Base-by-base conservation (phyloP, 92 coral and sea anemone genomes). In the Galaxea fascicularis region DNA sequence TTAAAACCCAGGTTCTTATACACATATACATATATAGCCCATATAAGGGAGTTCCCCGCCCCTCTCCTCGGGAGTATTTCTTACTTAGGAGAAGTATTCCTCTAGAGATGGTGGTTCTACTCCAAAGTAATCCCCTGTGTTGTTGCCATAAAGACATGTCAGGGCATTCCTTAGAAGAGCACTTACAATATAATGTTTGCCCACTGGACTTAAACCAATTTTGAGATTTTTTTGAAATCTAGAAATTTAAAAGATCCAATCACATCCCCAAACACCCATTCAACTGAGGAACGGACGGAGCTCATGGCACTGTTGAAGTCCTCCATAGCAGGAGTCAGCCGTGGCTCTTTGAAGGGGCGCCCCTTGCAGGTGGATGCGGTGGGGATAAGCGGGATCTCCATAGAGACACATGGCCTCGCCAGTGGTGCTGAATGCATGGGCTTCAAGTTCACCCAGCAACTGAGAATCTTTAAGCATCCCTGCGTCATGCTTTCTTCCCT, bases 401-500 rank as follows among this genome's bases (percentile, higher is more conserved):
- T n/a, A n/a, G n/a, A n/a, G n/a, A n/a, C n/a, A n/a, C 69, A 78
- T 56, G 56, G 83, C 69, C 69, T 78, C 69, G 25, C 72, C 83
- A 29, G 83, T 54, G 35, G 83, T 47, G 56, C 49, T 56, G 31
- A 78, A 78, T 56, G 83, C 83, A 78, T 78, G 71, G 13, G 68
- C 69, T 56, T 60, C 71, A 60, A 78, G 83, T 25, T 78, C 83
- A 56, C 44, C 53, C 46, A 78, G 83, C 64, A 78, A 67, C 52
- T 60, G 69, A 20, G 83, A 78, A 60, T 78, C 83, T 56, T 56
- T 60, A 30, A 78, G 65, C 83, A 78, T 78, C 49, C 71, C 83
- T 78, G 54, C 83, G 60, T 77, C 82, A 77, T 77, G 82, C 66
- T 77, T 77, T 68, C 72, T 77, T 77, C 82, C 82, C 70, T 77